Conservation (phyloP, 2,113 vertebrate species). For the Odontophorus gujanensis region DNA sequence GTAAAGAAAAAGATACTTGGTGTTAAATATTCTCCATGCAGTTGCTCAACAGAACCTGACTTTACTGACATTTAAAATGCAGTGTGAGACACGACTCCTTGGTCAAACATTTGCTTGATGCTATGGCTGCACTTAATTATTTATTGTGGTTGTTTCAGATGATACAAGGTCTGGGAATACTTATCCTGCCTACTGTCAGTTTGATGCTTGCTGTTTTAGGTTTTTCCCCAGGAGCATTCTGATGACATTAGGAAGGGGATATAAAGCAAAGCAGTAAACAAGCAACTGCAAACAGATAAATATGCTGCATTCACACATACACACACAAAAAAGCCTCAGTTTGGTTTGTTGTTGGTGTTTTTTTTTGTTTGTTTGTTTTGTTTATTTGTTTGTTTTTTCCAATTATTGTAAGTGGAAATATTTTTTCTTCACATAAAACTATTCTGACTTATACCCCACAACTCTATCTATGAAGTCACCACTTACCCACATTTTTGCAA, state of each 20-base stretch:
- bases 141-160: conserved; percentile 39
- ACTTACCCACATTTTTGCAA: background rate
- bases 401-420: background rate
- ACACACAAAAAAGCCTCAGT: background rate
- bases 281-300: conserved; percentile 23
- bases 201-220: conserved; percentile 15
- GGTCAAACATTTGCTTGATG: conserved; percentile 31
- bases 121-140: conserved; percentile 29
- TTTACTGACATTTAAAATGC: conserved; percentile 28
- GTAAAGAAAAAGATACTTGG: background rate
- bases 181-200: conserved; percentile 11
- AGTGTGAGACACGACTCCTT: background rate
- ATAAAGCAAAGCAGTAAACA: conserved; percentile 51
- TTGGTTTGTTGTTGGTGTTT: background rate
- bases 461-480: background rate
- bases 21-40: background rate
- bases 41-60: background rate
- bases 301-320: background rate
- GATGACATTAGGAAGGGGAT: conserved; percentile 33
- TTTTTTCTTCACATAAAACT: background rate
- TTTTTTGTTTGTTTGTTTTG: no score
- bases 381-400: no score
- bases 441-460: background rate
- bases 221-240: conserved; percentile 23
- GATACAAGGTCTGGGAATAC: conserved; percentile 31